A percentile compares a stretch with the other conserved stretches of the same genome.
Evolutionary conservation across 2,797 vertebrate species (phyloP).

Genomic region (Sus cebifrons): DNA sequence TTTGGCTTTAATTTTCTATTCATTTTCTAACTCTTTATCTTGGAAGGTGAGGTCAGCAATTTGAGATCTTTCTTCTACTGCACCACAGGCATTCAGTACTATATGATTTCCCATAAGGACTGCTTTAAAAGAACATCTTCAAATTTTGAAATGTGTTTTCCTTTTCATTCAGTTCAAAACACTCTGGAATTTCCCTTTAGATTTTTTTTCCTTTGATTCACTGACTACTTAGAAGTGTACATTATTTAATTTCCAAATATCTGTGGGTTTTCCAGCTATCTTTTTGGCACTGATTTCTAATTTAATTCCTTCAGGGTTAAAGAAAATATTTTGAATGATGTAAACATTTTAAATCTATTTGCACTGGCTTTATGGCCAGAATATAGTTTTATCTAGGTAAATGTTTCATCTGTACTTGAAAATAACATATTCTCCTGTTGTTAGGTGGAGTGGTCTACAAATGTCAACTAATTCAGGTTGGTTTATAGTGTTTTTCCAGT

Average conservation of each 20-base stretch:
- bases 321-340: background rate
- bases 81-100: background rate
- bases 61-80: background rate
- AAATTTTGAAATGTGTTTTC: background rate
- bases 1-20: background rate
- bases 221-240: background rate
- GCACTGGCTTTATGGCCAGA: background rate
- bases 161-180: background rate
- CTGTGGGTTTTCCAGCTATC: background rate
- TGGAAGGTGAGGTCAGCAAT: background rate
- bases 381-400: background rate
- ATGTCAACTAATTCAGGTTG: background rate
- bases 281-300: background rate
- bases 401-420: background rate
- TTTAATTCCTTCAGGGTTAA: background rate
- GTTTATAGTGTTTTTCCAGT: background rate
- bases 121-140: background rate
- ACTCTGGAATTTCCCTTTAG: background rate
- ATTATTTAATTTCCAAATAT: conserved; percentile 13
- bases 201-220: background rate
- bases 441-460: background rate
- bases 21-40: background rate
- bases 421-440: background rate
- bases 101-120: background rate
- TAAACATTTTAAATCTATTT: background rate